Evolutionary conservation across 2,888 invertebrate species (phyloP).

Genomic region (Sinotaia quadrata): DNA sequence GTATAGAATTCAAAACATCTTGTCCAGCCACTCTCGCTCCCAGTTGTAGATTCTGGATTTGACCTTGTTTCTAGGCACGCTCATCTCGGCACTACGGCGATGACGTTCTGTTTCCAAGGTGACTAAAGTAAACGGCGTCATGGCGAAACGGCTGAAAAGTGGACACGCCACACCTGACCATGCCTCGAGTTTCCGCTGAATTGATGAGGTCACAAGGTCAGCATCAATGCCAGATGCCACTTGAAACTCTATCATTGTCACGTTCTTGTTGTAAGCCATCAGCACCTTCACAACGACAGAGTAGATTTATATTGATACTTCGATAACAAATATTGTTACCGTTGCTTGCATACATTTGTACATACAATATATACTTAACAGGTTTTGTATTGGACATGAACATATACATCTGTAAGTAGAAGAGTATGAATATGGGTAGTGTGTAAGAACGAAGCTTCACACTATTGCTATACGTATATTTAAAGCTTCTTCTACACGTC

Average conservation of each 20-base stretch:
- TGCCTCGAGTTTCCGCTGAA: conserved; percentile 31
- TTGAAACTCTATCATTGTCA: conserved; percentile 29
- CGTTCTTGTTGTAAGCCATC: conserved; percentile 33
- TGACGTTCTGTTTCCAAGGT: conserved; percentile 6
- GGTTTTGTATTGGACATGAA: no score
- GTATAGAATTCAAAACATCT: conserved; percentile 28
- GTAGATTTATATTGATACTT: no score
- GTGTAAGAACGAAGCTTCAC: no score
- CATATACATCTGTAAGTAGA: no score
- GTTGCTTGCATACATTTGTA: no score
- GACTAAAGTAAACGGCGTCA: conserved; percentile 30
- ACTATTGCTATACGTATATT: no score
- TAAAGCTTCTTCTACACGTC: no score
- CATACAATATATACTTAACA: no score
- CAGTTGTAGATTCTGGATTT: conserved; percentile 27
- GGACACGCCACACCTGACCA: conserved; percentile 34
- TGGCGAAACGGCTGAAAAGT: conserved; percentile 26
- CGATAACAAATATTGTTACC: no score
- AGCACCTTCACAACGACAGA: no score
- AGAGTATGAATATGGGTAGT: no score
- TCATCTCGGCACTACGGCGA: conserved; percentile 27
- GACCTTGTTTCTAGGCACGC: conserved; percentile 28
- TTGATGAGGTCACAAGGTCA: conserved; percentile 17
- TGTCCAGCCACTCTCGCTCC: conserved; percentile 35
- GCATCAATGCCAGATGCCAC: conserved; percentile 23